A percentile compares a stretch with the other conserved stretches of the same genome.
Evolutionary conservation across 2,113 vertebrate species (phyloP).

Genomic region (Halichoeres trimaculatus): DNA sequence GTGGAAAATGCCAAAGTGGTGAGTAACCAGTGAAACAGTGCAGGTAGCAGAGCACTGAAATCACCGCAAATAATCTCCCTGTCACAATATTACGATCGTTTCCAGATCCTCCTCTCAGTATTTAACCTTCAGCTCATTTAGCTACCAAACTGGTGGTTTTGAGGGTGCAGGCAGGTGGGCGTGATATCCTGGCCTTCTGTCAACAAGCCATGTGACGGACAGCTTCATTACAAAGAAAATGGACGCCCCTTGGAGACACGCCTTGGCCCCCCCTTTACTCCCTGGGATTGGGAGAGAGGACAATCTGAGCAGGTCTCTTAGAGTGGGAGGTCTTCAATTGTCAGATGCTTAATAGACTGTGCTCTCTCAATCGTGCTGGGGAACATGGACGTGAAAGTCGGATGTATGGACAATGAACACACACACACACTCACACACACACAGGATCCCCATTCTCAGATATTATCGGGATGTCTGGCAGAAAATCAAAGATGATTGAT

Average conservation of each 20-base stretch:
- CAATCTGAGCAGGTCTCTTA: slow-evolving; percentile 72
- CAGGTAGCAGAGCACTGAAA: neutral
- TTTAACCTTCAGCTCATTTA: slow-evolving; percentile 26
- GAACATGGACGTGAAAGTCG: slow-evolving; percentile 2
- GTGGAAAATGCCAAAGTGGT: neutral
- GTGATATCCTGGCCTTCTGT: slow-evolving; percentile 74
- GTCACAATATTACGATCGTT: slow-evolving; percentile 23
- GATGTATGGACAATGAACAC: slow-evolving; percentile 12
- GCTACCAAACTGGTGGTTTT: slow-evolving; percentile 42
- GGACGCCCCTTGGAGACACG: slow-evolving; percentile 59
- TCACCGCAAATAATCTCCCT: neutral
- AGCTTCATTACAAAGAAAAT: slow-evolving; percentile 84
- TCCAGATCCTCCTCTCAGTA: slow-evolving; percentile 6
- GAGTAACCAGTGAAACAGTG: neutral
- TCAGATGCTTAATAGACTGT: slow-evolving; percentile 81
- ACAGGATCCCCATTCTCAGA: slow-evolving; percentile 31
- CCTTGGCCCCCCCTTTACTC: slow-evolving; percentile 64
- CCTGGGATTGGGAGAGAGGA: slow-evolving; percentile 60
- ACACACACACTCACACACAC: slow-evolving; percentile 20
- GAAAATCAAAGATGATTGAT: slow-evolving; percentile 83
- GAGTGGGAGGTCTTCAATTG: slow-evolving; percentile 81
- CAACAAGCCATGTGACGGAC: slow-evolving; percentile 72
- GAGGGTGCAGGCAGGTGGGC: slow-evolving; percentile 61
- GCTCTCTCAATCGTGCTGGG: slow-evolving; percentile 69
- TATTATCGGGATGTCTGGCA: slow-evolving; percentile 70